phyloP scores from a whole-genome alignment of 2,888 invertebrate species.

The Cantharis nigra region DNA sequence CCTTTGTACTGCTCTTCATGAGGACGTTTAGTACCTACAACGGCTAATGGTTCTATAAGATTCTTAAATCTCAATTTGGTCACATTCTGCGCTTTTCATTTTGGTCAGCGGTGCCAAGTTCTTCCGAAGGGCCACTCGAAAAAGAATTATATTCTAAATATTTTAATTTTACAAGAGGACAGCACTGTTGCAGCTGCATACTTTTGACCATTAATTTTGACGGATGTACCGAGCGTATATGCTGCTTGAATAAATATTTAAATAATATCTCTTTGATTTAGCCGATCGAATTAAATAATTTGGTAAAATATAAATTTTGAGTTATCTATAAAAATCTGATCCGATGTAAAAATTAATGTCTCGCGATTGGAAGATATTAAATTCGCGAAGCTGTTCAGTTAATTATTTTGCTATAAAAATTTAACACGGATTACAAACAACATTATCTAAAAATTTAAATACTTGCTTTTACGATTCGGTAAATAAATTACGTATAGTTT shows the following conservation, averaged over 20 bases:
- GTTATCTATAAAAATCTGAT: neutral
- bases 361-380: neutral
- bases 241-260: neutral
- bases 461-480: constrained; percentile 13
- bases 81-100: constrained; percentile 49
- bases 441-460: constrained; percentile 9
- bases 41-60: constrained; percentile 49
- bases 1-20: constrained; percentile 42
- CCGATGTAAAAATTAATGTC: neutral
- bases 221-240: neutral
- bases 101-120: constrained; percentile 7
- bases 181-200: neutral
- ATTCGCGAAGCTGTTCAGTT: neutral
- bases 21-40: constrained; percentile 31
- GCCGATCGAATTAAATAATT: neutral
- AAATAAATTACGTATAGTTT: constrained; percentile 13
- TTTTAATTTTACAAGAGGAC: neutral
- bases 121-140: constrained; percentile 10
- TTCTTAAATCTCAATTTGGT: constrained; percentile 53
- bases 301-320: neutral
- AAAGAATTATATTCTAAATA: constrained; percentile 14
- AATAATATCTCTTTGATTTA: neutral
- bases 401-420: neutral
- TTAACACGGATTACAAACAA: neutral
- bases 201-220: neutral